Evolutionary conservation across 1,140 invertebrate genomes (phyloP).

Genomic region (Diploscapter pachys): DNA sequence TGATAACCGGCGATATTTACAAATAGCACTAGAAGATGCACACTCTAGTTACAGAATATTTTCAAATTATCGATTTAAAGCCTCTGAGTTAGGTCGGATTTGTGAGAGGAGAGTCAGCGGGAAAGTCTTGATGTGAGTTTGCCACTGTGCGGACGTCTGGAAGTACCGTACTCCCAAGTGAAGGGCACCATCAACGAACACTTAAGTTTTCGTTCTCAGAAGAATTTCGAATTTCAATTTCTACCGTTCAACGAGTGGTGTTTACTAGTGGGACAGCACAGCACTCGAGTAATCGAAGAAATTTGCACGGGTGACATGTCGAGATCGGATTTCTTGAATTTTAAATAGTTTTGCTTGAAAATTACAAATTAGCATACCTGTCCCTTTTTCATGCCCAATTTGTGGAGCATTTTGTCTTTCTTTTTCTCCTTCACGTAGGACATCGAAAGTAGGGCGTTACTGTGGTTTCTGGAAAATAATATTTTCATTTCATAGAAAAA

Average conservation of each 20-base stretch:
- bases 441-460: conserved; percentile 62
- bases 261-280: conserved; percentile 37
- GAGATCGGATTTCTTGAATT: conserved; percentile 21
- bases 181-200: conserved; percentile 88
- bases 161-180: conserved; percentile 96
- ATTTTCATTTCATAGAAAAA: conserved; percentile 4
- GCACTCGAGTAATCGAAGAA: conserved; percentile 29
- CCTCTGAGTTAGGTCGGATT: too few relatives aligned
- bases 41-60: too few relatives aligned
- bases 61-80: too few relatives aligned
- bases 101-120: conserved; percentile 61
- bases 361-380: background rate
- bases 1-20: too few relatives aligned
- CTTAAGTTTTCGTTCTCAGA: conserved; percentile 63
- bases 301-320: conserved; percentile 22
- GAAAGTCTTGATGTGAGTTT: conserved; percentile 92
- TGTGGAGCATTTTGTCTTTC: conserved; percentile 46
- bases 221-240: too few relatives aligned
- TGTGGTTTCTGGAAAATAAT: background rate
- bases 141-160: conserved; percentile 93
- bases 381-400: conserved; percentile 35
- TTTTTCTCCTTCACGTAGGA: conserved; percentile 59
- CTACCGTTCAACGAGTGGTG: conserved; percentile 20
- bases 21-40: too few relatives aligned
- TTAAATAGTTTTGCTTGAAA: background rate